Conservation (phyloP, 92 coral and sea anemone species). For the Umimayanthus kanabou region DNA sequence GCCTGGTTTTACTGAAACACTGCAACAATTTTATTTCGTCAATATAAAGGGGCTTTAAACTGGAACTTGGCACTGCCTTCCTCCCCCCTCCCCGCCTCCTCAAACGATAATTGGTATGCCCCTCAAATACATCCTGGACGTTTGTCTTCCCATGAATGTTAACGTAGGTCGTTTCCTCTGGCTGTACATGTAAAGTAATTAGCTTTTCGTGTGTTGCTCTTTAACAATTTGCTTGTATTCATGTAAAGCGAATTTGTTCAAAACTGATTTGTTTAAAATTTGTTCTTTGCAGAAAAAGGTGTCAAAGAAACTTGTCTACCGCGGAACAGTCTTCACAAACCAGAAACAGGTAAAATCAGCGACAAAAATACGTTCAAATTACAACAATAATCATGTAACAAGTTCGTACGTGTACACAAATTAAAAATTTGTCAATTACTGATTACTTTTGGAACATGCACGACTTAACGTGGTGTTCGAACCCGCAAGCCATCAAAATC, state of each 20-base stretch:
- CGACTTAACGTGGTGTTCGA: too few species aligned
- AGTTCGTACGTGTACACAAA: too few species aligned
- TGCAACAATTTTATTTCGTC: neutral
- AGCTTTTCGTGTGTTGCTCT: neutral
- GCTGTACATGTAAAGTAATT: neutral
- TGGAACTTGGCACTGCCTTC: too few species aligned
- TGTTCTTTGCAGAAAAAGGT: constrained; percentile 49
- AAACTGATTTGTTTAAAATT: neutral
- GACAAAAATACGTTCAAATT: too few species aligned
- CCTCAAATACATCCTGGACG: too few species aligned
- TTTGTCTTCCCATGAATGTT: neutral
- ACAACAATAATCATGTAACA: too few species aligned
- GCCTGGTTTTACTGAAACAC: neutral
- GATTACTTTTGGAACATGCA: too few species aligned
- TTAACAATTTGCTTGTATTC: neutral
- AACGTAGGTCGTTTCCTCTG: neutral
- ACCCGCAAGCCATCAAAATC: too few species aligned
- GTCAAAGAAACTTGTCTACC: constrained; percentile 40
- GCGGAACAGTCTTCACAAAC: constrained; percentile 52
- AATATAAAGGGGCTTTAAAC: too few species aligned
- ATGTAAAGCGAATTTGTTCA: neutral
- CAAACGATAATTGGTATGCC: too few species aligned
- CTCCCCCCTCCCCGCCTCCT: too few species aligned
- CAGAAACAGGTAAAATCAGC: constrained; percentile 53
- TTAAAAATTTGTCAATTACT: too few species aligned